phyloP scores from a whole-genome alignment of 23 tunicate genomes.

The Trididemnum nubilum region DNA sequence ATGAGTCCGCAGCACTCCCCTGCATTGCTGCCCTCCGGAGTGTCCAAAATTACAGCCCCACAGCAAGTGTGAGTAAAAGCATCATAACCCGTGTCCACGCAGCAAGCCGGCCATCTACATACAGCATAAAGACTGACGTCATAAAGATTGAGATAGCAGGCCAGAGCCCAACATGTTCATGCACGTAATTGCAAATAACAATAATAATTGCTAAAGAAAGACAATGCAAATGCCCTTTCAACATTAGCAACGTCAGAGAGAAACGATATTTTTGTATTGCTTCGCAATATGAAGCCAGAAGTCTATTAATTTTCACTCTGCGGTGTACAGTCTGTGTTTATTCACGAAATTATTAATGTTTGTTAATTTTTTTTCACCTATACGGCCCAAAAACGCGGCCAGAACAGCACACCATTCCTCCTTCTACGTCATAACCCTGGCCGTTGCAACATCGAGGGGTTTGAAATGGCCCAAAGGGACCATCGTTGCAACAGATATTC shows the following conservation, averaged over 20 bases:
- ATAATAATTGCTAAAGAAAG: neutral
- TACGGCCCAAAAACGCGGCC: slow-evolving; percentile 55
- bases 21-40: slow-evolving; percentile 35
- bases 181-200: neutral
- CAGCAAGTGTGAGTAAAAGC: slow-evolving; percentile 77
- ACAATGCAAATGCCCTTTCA: too few species aligned
- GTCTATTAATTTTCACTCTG: too few species aligned
- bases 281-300: too few species aligned
- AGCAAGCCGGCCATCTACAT: slow-evolving; percentile 87
- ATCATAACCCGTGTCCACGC: slow-evolving; percentile 87
- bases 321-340: too few species aligned
- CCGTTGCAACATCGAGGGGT: slow-evolving; percentile 85
- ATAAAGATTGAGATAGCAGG: neutral
- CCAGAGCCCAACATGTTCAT: neutral
- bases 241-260: neutral
- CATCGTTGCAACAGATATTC: slow-evolving; percentile 80
- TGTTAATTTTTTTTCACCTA: slow-evolving; percentile 57
- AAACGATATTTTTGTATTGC: too few species aligned
- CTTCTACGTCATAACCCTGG: slow-evolving; percentile 67
- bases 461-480: slow-evolving; percentile 66
- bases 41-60: slow-evolving; percentile 45
- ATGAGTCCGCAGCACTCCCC: slow-evolving; percentile 59
- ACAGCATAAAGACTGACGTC: neutral
- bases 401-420: slow-evolving; percentile 80
- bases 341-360: too few species aligned